Percentiles rank a stretch among this genome's conserved stretches.
These are phyloP conservation scores for Cenopis cana DNA, from an alignment of 2,888 invertebrate genomes.

Conservation along the genomic window DNA sequence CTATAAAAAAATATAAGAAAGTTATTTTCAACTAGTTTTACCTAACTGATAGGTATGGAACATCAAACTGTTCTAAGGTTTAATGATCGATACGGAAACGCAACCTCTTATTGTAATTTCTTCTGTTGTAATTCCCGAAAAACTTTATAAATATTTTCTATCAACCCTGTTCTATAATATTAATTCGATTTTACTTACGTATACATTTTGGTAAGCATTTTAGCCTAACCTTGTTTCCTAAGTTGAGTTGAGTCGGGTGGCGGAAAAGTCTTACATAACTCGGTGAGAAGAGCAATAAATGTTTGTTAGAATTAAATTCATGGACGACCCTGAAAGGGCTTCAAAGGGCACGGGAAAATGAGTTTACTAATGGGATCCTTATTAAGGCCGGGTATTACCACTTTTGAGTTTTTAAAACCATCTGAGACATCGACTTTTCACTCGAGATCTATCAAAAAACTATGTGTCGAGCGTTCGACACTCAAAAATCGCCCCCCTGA, in stretches of 20 bases:
- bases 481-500: too few relatives aligned
- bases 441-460: too few relatives aligned
- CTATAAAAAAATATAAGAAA: not conserved
- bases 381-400: too few relatives aligned
- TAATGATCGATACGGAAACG: too few relatives aligned
- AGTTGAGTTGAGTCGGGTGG: not conserved
- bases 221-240: not conserved
- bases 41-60: too few relatives aligned
- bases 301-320: conserved; percentile 19
- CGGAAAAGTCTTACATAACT: conserved; percentile 3
- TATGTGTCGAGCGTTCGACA: too few relatives aligned
- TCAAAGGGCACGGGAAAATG: conserved; percentile 8
- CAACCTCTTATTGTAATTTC: too few relatives aligned
- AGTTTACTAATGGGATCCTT: not conserved
- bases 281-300: conserved; percentile 10
- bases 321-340: not conserved
- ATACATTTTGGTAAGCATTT: not conserved
- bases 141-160: not conserved
- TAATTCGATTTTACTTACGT: not conserved
- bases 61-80: too few relatives aligned
- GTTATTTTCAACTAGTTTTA: too few relatives aligned
- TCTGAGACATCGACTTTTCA: too few relatives aligned
- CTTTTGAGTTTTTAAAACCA: too few relatives aligned
- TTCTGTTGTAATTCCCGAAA: too few relatives aligned
- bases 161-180: not conserved